Conservation (phyloP, 2,888 invertebrate genomes). For the Eurois occulta region DNA sequence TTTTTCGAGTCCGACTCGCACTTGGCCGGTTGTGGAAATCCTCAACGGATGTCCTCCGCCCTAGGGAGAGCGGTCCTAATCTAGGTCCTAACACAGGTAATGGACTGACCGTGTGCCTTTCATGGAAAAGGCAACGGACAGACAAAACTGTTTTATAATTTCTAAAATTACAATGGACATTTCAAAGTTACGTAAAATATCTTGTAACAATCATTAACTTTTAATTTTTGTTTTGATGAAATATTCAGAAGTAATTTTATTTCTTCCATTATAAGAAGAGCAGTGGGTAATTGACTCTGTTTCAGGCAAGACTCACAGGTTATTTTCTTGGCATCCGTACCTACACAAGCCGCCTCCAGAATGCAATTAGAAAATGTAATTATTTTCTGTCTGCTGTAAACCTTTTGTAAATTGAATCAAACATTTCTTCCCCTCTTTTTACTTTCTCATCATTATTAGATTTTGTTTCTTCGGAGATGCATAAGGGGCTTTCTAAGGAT, state of each 20-base stretch:
- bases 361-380: slow-evolving; percentile 56
- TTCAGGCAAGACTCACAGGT: neutral
- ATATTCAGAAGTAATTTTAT: neutral
- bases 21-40: too few species aligned
- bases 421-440: slow-evolving; percentile 9
- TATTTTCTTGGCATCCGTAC: slow-evolving; percentile 35
- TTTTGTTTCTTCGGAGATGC: neutral
- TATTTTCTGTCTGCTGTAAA: slow-evolving; percentile 43
- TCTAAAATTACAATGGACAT: neutral
- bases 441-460: slow-evolving; percentile 9
- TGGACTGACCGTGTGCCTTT: too few species aligned
- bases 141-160: neutral
- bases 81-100: neutral
- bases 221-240: neutral
- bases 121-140: neutral
- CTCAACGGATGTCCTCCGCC: too few species aligned
- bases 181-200: neutral
- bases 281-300: slow-evolving; percentile 8
- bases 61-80: too few species aligned
- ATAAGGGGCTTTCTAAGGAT: neutral
- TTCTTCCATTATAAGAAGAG: neutral
- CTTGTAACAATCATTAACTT: neutral
- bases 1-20: too few species aligned
- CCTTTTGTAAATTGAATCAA: slow-evolving; percentile 44
- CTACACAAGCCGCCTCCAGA: slow-evolving; percentile 37